phyloP scores from a whole-genome alignment of 2,888 invertebrate genomes.

The Chromoteleia sp. region DNA sequence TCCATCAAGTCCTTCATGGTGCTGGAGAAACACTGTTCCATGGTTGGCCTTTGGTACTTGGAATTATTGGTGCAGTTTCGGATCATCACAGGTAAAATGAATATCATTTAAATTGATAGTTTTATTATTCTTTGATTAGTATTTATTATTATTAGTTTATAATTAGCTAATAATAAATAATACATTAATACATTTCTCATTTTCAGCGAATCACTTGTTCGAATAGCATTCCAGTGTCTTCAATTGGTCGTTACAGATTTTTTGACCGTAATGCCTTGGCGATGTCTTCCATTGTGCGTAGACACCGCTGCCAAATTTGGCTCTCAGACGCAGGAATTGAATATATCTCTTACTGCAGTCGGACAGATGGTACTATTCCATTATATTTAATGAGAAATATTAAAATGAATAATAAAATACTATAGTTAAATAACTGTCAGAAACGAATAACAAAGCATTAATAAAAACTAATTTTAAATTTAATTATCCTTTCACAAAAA shows the following conservation, averaged over 20 bases:
- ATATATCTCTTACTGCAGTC: slow-evolving; percentile 98
- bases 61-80: slow-evolving; percentile 97
- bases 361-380: slow-evolving; percentile 97
- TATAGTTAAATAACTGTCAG: no score
- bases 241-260: slow-evolving; percentile 98
- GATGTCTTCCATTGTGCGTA: slow-evolving; percentile 95
- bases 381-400: no score
- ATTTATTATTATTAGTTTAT: not conserved
- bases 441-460: no score
- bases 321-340: slow-evolving; percentile 97
- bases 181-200: not conserved
- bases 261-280: slow-evolving; percentile 95
- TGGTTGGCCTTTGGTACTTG: slow-evolving; percentile 97
- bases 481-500: no score
- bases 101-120: slow-evolving; percentile 3
- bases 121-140: no score
- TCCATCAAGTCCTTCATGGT: slow-evolving; percentile 95
- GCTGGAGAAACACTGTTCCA: slow-evolving; percentile 96
- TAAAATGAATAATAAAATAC: no score
- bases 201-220: slow-evolving; percentile 93
- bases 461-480: no score
- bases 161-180: slow-evolving; percentile 3
- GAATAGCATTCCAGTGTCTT: slow-evolving; percentile 97
- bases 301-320: slow-evolving; percentile 98
- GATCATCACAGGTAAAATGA: slow-evolving; percentile 92